Conservation (phyloP, 1,140 invertebrate species). For the Drosophila willistoni region DNA sequence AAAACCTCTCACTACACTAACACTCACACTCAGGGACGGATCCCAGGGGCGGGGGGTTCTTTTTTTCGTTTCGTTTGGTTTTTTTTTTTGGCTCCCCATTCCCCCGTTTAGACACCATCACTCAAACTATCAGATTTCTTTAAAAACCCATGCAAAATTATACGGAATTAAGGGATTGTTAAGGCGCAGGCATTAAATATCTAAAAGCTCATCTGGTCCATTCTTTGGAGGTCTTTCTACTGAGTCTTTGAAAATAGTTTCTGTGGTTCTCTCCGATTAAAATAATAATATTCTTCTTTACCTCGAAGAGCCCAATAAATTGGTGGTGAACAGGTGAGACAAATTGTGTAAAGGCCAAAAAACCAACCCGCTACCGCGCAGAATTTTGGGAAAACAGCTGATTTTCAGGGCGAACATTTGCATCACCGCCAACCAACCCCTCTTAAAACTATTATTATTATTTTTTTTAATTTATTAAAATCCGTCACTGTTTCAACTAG, state of each 20-base stretch:
- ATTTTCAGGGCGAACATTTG: neutral
- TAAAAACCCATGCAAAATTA: neutral
- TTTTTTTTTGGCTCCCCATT: neutral
- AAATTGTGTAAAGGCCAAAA: neutral
- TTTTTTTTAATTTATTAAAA: neutral
- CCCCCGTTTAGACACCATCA: neutral
- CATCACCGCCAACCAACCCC: neutral
- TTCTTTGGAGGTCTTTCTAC: neutral
- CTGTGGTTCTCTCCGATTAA: neutral
- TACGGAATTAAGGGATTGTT: neutral
- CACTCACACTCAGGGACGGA: constrained; percentile 18
- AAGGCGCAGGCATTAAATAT: neutral
- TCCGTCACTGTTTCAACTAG: neutral
- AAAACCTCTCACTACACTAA: constrained; percentile 17
- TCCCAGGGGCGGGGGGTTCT: neutral
- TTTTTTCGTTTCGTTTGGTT: constrained; percentile 2
- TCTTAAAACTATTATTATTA: neutral
- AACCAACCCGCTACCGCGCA: neutral
- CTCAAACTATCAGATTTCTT: constrained; percentile 11
- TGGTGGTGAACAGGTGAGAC: constrained; percentile 5
- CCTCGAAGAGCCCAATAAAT: neutral
- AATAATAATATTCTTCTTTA: neutral
- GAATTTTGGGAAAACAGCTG: neutral
- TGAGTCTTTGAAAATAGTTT: no score
- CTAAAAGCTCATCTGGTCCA: neutral